A percentile compares a stretch with the other conserved stretches of the same genome.
phyloP scores from a whole-genome alignment of 2,888 invertebrate genomes.

The Apoderus coryli region DNA sequence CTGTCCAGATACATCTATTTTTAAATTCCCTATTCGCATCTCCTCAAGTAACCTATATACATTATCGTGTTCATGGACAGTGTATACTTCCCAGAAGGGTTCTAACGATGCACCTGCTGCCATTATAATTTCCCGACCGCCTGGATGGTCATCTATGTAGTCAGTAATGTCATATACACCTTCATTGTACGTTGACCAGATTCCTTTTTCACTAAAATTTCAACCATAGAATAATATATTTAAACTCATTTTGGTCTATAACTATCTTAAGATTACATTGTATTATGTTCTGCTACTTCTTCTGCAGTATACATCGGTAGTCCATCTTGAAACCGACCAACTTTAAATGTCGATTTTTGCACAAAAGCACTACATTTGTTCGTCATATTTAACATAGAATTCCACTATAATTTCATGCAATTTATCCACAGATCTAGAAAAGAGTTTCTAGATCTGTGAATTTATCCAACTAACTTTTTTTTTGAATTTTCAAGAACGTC shows the following conservation, averaged over 20 bases:
- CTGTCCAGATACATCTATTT: slow-evolving; percentile 33
- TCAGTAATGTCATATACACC: slow-evolving; percentile 95
- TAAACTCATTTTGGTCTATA: background rate
- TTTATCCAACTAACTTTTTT: too few species aligned
- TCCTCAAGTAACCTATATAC: slow-evolving; percentile 65
- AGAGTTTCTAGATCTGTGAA: too few species aligned
- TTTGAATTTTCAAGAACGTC: too few species aligned
- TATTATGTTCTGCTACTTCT: slow-evolving; percentile 62
- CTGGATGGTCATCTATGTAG: slow-evolving; percentile 81
- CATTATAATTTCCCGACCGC: slow-evolving; percentile 77
- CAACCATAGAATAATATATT: background rate
- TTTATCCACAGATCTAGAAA: too few species aligned
- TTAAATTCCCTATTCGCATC: slow-evolving; percentile 83
- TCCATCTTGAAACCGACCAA: slow-evolving; percentile 28
- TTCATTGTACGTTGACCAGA: slow-evolving; percentile 65
- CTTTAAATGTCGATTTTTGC: too few species aligned
- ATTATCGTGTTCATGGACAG: slow-evolving; percentile 59
- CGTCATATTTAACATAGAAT: too few species aligned
- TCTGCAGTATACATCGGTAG: slow-evolving; percentile 53
- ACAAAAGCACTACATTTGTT: too few species aligned
- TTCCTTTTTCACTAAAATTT: slow-evolving; percentile 34
- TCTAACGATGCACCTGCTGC: slow-evolving; percentile 87
- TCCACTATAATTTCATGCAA: too few species aligned
- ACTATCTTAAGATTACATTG: slow-evolving; percentile 27
- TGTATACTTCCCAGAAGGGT: slow-evolving; percentile 87